phyloP scores from a whole-genome alignment of 2,888 invertebrate genomes.

The Ptycholaimellus sp. region DNA sequence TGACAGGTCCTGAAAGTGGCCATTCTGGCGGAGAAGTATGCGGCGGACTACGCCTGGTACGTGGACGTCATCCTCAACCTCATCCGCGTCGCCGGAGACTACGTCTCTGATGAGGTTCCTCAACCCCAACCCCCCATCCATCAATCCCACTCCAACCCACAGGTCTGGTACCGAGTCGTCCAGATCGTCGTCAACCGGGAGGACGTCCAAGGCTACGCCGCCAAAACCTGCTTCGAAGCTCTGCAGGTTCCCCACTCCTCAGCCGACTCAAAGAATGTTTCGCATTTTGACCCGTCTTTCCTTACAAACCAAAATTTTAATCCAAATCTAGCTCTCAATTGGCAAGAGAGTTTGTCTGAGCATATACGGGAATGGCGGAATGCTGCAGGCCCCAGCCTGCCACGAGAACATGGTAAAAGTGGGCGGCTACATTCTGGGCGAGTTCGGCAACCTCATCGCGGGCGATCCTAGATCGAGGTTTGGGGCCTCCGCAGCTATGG shows the following conservation, averaged over 20 bases:
- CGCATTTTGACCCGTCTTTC: too few species aligned
- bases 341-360: too few species aligned
- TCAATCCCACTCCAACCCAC: too few species aligned
- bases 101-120: constrained; percentile 96
- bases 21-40: constrained; percentile 94
- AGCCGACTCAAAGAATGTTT: neutral
- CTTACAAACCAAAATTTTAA: too few species aligned
- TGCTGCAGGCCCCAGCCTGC: constrained; percentile 89
- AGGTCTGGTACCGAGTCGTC: constrained; percentile 90
- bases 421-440: constrained; percentile 92
- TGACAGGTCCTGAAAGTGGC: constrained; percentile 68
- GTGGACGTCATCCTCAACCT: constrained; percentile 86
- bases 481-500: neutral
- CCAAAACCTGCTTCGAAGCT: constrained; percentile 86
- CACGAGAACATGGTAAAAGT: constrained; percentile 99
- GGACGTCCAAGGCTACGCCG: constrained; percentile 97
- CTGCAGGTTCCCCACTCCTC: constrained; percentile 10
- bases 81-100: constrained; percentile 95
- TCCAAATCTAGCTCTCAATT: too few species aligned
- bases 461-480: constrained; percentile 73
- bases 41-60: constrained; percentile 90
- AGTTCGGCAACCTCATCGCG: constrained; percentile 96
- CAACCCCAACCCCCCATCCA: too few species aligned
- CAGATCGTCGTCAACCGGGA: constrained; percentile 95
- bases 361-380: too few species aligned